Base-by-base conservation (phyloP, 2,888 invertebrate genomes). In the Tupiocoris notatus region DNA sequence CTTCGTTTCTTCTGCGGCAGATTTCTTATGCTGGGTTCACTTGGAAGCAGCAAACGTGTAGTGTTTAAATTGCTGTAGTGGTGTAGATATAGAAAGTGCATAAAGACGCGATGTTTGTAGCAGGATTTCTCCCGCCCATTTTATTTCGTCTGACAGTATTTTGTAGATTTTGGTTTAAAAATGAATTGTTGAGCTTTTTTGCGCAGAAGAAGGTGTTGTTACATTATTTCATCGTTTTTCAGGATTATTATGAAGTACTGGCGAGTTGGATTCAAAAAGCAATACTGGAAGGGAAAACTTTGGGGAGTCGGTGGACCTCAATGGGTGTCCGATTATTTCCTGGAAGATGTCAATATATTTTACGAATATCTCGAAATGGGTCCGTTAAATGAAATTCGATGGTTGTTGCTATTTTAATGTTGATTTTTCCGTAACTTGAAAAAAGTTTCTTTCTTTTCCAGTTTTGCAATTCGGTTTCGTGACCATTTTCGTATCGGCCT, bases 311-410 rank as follows among this genome's bases (percentile, higher is more conserved):
- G 39, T 9, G 66, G 68, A 18, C 71, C 71, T 16, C 74, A 74
- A n/a, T 74, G 74, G 74, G 74, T 74, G 20, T 54, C 62, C 18
- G 74, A 74, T 23, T 74, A 74, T 18, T 74, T 64, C 54, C 57
- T 74, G 2, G 74, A 74, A 56, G 74, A 74, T n/a, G 16, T 74
- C 22, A 57, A 74, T 64, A 64, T 98, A 73, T 98, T 98, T 85
- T 93, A 94, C 0, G 98, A 98, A 86, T 98, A 98, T 85, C 87
- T 98, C 79, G 98, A 98, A 88, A 98, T 98, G 97, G 94, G 96
- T 94, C 85, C 86, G 84, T 79, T 57, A 24, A 74, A 7, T 12
- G 16, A 75, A 17, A 6, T 57, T 59, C 39, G 6, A 39, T 39
- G n/a, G n/a, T 39, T 39, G 12, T 17, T 59, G 3, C 20, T 20